Evolutionary conservation across 2,888 invertebrate genomes (phyloP).

Genomic region (Sphaerophoria taeniata): DNA sequence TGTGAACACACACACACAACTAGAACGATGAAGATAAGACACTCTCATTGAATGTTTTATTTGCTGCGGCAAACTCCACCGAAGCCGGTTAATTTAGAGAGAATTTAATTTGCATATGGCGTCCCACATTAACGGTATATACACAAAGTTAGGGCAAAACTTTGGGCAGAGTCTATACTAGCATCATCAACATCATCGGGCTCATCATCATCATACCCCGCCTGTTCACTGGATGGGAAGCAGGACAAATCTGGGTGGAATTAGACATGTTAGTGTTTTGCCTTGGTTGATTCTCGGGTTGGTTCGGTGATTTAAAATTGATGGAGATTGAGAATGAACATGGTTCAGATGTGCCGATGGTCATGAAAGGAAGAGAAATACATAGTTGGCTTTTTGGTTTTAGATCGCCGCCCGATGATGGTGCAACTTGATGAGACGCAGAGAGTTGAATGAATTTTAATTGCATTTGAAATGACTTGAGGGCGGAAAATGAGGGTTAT

Average conservation of each 20-base stretch:
- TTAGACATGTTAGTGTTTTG: slow-evolving; percentile 53
- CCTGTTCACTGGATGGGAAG: not conserved
- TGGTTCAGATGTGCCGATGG: not conserved
- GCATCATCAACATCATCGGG: slow-evolving; percentile 30
- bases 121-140: slow-evolving; percentile 54
- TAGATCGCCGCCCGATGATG: not conserved
- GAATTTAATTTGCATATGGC: slow-evolving; percentile 73
- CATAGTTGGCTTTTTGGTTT: slow-evolving; percentile 30
- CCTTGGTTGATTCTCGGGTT: slow-evolving; percentile 30
- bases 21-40: slow-evolving; percentile 69
- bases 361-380: not conserved
- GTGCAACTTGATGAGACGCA: slow-evolving; percentile 17
- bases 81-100: slow-evolving; percentile 67
- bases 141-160: slow-evolving; percentile 52
- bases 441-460: slow-evolving; percentile 62
- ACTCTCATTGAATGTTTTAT: slow-evolving; percentile 68
- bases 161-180: slow-evolving; percentile 41
- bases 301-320: slow-evolving; percentile 74
- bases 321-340: slow-evolving; percentile 67
- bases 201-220: slow-evolving; percentile 30
- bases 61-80: slow-evolving; percentile 46
- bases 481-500: not conserved
- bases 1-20: slow-evolving; percentile 23
- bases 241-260: slow-evolving; percentile 55
- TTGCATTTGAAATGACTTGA: slow-evolving; percentile 60